These are phyloP conservation scores for Sphaerophoria taeniata DNA, from an alignment of 2,888 invertebrate genomes.

Conservation along the genomic window DNA sequence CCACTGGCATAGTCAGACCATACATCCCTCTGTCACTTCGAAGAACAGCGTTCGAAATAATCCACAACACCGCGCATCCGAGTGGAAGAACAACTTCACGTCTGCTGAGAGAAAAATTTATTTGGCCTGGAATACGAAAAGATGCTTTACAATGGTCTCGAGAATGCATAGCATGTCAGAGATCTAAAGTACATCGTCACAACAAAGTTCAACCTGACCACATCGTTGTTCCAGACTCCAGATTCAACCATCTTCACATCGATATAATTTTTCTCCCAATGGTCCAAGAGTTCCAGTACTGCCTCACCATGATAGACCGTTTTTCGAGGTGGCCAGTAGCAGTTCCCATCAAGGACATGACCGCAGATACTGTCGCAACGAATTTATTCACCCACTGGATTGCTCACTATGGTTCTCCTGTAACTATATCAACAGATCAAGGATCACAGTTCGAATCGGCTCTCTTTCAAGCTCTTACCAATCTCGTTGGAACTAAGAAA, in stretches of 20 bases:
- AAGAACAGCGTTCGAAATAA: conserved; percentile 61
- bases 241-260: neutral
- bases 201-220: conserved; percentile 59
- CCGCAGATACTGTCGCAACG: neutral
- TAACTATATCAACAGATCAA: neutral
- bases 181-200: conserved; percentile 77
- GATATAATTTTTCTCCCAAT: neutral
- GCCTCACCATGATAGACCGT: neutral
- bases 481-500: conserved; percentile 4
- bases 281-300: neutral
- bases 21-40: conserved; percentile 73
- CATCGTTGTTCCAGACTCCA: neutral
- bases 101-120: conserved; percentile 75
- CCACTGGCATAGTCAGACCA: conserved; percentile 65
- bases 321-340: conserved; percentile 7
- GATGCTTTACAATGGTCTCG: conserved; percentile 77
- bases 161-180: conserved; percentile 78
- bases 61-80: conserved; percentile 55
- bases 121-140: conserved; percentile 77
- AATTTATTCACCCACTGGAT: conserved; percentile 19
- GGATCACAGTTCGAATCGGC: neutral
- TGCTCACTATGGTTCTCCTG: conserved; percentile 24
- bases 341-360: neutral
- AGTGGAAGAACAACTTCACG: conserved; percentile 69
- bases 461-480: conserved; percentile 38